Base-by-base conservation (phyloP, 2,113 vertebrate species). In the Chionodraco myersi region DNA sequence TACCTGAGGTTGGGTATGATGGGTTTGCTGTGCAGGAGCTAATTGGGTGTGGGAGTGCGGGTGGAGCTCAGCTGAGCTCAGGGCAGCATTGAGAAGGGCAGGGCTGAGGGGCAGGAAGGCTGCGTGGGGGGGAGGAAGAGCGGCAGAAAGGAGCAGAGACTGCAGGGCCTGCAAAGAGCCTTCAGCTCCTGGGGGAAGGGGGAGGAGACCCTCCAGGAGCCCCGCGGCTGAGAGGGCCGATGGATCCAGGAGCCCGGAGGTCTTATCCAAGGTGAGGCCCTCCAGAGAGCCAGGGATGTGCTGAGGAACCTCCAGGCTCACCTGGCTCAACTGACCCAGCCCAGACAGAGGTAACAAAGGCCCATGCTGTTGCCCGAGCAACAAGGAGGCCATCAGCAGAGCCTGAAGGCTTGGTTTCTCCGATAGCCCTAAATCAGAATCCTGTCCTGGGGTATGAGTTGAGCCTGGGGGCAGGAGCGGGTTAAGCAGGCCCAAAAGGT, bases 91-190 rank as follows among this genome's bases (percentile, higher is more conserved):
- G 91, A 96, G 94, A 88, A 96, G 94, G 87, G 92, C 89, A 59
- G 96, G 95, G 88, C 94, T 95, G 91, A 96, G 95, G 93, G 96
- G 93, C 87, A 96, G 94, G 93, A 96, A 94, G 90, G 95, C 90
- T 60, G 91, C 70, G n/a, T 82, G 84, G 78, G 79, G 84, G 26
- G 94, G 92, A 64, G 93, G 90, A 57, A 95, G 90, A 70, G 94
- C 80, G 6, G 93, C 77, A 21, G 95, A 94, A 82, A 96, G 93
- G 0, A 96, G 92, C 47, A 95, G 90, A 41, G 96, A 94, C 83
- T 94, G 93, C 52, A 95, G 91, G 34, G 95, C 91, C 78, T 94
- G 93, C 58, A 94, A 56, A 68, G 91, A 52, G 47, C 88, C 91
- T 52, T 94, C 95, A 59, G 94, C 89, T 79, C 86, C 84, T 34